Conservation (phyloP, 1,140 invertebrate species). For the Hestina assimilis region DNA sequence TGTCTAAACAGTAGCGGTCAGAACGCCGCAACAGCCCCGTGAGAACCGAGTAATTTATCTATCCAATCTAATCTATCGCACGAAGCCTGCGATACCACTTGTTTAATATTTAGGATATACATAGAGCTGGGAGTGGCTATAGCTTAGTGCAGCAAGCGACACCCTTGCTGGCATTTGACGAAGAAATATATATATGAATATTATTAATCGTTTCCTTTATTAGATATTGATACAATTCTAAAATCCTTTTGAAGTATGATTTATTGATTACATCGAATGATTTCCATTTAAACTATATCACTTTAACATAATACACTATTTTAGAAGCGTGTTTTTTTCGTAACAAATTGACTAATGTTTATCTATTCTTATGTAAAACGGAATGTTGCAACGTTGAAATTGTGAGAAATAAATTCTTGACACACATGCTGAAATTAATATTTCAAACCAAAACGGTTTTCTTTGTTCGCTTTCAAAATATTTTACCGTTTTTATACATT, state of each 20-base stretch:
- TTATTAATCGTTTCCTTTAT: neutral
- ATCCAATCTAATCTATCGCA: conserved; percentile 61
- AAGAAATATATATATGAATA: neutral
- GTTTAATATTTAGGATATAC: conserved; percentile 21
- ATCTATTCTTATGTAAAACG: conserved; percentile 13
- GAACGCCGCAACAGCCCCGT: conserved; percentile 44
- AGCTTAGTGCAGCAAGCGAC: conserved; percentile 2
- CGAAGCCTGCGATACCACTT: conserved; percentile 34
- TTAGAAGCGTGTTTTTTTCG: conserved; percentile 1
- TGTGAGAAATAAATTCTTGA: conserved; percentile 3
- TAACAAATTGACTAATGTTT: neutral
- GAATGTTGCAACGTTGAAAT: neutral
- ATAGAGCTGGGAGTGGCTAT: conserved; percentile 4
- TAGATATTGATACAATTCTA: neutral
- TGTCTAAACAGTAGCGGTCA: conserved; percentile 25
- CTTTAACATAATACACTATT: neutral
- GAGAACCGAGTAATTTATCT: conserved; percentile 71
- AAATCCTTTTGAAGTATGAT: neutral
- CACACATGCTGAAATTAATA: conserved; percentile 10
- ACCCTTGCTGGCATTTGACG: neutral
- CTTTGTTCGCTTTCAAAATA: neutral
- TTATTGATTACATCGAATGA: neutral
- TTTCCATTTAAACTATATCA: neutral
- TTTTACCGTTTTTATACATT: conserved; percentile 16
- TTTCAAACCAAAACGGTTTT: neutral